These are phyloP conservation scores for Amphipyra berbera DNA, from an alignment of 2,888 invertebrate species.

Conservation along the genomic window DNA sequence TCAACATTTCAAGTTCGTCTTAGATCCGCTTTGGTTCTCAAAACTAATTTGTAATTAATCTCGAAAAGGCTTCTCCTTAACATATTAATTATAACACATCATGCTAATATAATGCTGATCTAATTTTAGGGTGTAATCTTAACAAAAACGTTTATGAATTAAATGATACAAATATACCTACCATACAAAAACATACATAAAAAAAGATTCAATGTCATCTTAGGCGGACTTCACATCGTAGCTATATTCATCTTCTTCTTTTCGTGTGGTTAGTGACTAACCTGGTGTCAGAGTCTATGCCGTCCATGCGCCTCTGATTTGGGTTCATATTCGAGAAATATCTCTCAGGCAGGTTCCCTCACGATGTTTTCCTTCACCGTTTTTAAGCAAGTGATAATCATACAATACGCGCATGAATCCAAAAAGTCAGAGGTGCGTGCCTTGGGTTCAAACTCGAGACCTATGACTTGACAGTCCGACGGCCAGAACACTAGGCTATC, in stretches of 20 bases:
- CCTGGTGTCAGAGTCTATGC: no score
- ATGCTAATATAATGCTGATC: constrained; percentile 5
- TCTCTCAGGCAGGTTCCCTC: no score
- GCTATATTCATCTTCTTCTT: constrained; percentile 3
- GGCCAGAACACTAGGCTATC: no score
- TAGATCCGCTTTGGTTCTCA: constrained; percentile 17
- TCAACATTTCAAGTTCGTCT: constrained; percentile 25
- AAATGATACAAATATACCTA: constrained; percentile 4
- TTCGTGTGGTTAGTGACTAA: no score
- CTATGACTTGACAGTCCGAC: no score
- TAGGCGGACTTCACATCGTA: background rate
- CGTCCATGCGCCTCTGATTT: no score
- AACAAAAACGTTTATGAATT: constrained; percentile 34
- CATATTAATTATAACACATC: constrained; percentile 15
- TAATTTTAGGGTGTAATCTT: constrained; percentile 30
- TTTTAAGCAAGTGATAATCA: no score
- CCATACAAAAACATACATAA: constrained; percentile 15
- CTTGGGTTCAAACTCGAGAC: no score
- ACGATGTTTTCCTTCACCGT: no score
- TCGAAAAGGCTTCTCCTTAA: constrained; percentile 6
- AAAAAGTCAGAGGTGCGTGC: no score
- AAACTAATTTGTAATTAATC: constrained; percentile 22
- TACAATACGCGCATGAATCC: no score
- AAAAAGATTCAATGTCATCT: constrained; percentile 33
- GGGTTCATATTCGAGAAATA: no score